phyloP scores from a whole-genome alignment of 2,888 invertebrate genomes.

The Phortica okadai region DNA sequence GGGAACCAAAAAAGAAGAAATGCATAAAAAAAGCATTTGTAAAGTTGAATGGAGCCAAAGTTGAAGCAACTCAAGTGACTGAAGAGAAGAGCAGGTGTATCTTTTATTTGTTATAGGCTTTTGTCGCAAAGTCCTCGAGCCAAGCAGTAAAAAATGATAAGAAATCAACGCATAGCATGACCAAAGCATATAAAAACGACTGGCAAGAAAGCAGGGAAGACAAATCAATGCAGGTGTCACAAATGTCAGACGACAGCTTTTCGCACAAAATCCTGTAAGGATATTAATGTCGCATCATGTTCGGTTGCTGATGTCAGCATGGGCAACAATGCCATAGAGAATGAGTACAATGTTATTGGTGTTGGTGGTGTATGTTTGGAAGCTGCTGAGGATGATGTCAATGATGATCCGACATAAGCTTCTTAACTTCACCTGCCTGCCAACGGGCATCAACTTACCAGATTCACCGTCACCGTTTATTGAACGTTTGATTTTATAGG shows the following conservation, averaged over 20 bases:
- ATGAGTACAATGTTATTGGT: background rate
- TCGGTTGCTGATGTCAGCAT: slow-evolving; percentile 27
- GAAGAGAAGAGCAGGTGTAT: slow-evolving; percentile 54
- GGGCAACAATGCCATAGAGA: background rate
- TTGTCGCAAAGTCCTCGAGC: background rate
- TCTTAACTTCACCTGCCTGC: slow-evolving; percentile 7
- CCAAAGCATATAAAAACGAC: background rate
- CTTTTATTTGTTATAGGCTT: slow-evolving; percentile 29
- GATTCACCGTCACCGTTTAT: background rate
- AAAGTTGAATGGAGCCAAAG: slow-evolving; percentile 54
- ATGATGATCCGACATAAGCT: slow-evolving; percentile 19
- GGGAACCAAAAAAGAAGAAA: slow-evolving; percentile 45
- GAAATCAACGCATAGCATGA: slow-evolving; percentile 26
- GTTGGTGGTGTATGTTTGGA: background rate
- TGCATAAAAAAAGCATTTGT: slow-evolving; percentile 69
- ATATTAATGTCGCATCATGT: slow-evolving; percentile 65
- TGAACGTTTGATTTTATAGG: background rate
- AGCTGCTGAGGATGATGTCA: slow-evolving; percentile 12
- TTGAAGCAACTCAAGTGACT: background rate
- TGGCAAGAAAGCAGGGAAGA: slow-evolving; percentile 52
- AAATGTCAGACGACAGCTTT: slow-evolving; percentile 70
- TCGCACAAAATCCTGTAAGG: slow-evolving; percentile 46
- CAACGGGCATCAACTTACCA: background rate
- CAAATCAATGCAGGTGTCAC: slow-evolving; percentile 71
- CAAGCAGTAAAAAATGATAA: slow-evolving; percentile 25